Base-by-base conservation (phyloP, 2,113 vertebrate species). In the Platycercus adscitus region DNA sequence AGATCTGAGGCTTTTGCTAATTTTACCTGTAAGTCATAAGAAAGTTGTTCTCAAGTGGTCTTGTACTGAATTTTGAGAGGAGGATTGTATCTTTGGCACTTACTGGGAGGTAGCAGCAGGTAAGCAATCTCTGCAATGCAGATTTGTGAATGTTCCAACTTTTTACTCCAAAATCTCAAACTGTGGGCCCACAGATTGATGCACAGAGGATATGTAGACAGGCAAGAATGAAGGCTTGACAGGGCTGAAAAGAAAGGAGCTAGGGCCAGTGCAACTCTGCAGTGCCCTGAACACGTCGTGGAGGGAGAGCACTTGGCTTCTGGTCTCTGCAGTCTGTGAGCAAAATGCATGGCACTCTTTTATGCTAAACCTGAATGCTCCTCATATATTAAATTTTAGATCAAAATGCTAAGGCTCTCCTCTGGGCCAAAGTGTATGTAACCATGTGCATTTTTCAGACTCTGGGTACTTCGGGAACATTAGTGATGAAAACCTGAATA, bases 211-310 rank as follows among this genome's bases (percentile, higher is more conserved):
- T 1, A 0, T 29, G 9, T 13, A 56, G 33, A 7, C 18, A 8
- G 19, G 17, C 31, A 28, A 52, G 31, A 75, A 28, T 14, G 44
- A 88, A 85, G 23, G 11, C 15, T 87, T 89, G 31, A 21, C 17
- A 49, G 31, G 21, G 12, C 24, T 82, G n/a, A 68, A 46, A 77
- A 73, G 17, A 37, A n/a, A 83, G 17, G 29, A 26, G 26, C 12
- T 13, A 47, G 23, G 49, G 63, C 17, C 9, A 24, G 8, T 52
- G 18, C 29, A 24, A 44, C 26, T 58, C 17, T 73, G 12, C 29
- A 63, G 13, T 2, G 2, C 16, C 13, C 19, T 6, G 6, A 60
- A 13, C 4, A 1, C 1, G 0, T 44, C 43, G 71, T 2, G 2
- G 14, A 31, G 11, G 41, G 16, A 53, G 25, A 49, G 10, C 11